Evolutionary conservation across 2,888 invertebrate species (phyloP), one percentile per base, ranked within the genome.

Genomic region (Hypena proboscidalis): DNA sequence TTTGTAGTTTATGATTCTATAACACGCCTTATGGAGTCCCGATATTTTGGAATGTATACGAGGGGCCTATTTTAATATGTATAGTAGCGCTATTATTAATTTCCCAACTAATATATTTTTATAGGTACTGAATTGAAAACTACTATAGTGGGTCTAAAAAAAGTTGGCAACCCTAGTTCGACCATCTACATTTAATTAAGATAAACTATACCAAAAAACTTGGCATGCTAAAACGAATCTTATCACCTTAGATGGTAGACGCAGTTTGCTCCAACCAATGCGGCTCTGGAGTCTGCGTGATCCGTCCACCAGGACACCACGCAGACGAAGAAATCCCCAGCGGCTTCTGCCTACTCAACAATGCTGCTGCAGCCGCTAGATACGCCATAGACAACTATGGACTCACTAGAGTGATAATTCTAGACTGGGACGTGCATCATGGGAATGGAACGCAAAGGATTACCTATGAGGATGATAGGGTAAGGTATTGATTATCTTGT

Each of bases 381-480:
- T 94, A 96, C 79, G 97, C 97, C 0, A 77, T 94, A 1, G 77
- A 89, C 9, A 83, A 81, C 41, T 93, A 94, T 73, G 92, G 92
- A 0, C 68, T 95, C 0, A 87, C 92, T 59, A 91, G 95, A 23
- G 79, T 89, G 27, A 70, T 96, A 25, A 94, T 99, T 36, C 80
- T 99, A 0, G 99, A 99, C 88, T 99, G 98, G 97, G 99, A 99
- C 81, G 95, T 99, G 1, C 98, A 99, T 74, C 98, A 99, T 77
- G 98, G 98, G 6, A 97, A 99, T 78, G 98, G 98, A 1, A 97
- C 96, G 4, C 97, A 97, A 81, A 92, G 93, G 30, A 93, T 96
- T 49, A 97, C 97, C 35, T 95, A 96, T 64, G 81, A 92, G 44
- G 89, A 94, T 2, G 93, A 95, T 11, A 65, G 69, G 67, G 88